phyloP scores from a whole-genome alignment of 2,888 invertebrate species.

The Philonicus albiceps region DNA sequence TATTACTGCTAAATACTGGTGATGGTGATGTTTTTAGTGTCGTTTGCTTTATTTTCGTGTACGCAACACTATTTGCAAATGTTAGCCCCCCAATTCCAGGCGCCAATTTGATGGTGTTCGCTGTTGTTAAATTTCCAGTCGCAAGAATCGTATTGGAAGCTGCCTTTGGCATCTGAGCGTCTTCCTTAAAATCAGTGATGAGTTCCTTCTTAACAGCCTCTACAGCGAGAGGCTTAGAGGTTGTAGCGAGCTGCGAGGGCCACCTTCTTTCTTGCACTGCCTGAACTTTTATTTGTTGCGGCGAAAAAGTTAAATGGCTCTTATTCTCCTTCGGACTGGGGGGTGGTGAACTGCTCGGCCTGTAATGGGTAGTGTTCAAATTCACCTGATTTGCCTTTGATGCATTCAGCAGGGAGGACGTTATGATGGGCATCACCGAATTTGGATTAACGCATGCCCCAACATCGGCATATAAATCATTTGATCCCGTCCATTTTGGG shows the following conservation, averaged over 20 bases:
- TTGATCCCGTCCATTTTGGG: constrained; percentile 60
- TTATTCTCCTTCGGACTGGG: constrained; percentile 73
- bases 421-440: constrained; percentile 84
- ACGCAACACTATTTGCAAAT: constrained; percentile 62
- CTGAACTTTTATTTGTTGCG: constrained; percentile 72
- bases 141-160: background rate
- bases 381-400: constrained; percentile 57
- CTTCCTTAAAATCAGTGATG: constrained; percentile 56
- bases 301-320: constrained; percentile 77
- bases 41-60: constrained; percentile 61
- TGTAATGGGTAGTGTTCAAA: constrained; percentile 52
- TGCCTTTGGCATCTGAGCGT: constrained; percentile 26
- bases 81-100: constrained; percentile 63
- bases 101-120: constrained; percentile 61
- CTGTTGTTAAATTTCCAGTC: constrained; percentile 47
- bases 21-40: constrained; percentile 37
- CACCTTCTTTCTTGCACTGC: constrained; percentile 64
- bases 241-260: constrained; percentile 56
- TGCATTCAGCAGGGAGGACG: constrained; percentile 62
- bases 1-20: constrained; percentile 17
- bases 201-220: constrained; percentile 73
- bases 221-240: constrained; percentile 50
- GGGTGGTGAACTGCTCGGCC: constrained; percentile 60
- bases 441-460: constrained; percentile 80
- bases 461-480: constrained; percentile 80